Evolutionary conservation across 37 sponge, comb jelly and placozoan species (phyloP), one percentile per base, ranked within the genome.

Genomic region (Lycopodina hypogea): DNA sequence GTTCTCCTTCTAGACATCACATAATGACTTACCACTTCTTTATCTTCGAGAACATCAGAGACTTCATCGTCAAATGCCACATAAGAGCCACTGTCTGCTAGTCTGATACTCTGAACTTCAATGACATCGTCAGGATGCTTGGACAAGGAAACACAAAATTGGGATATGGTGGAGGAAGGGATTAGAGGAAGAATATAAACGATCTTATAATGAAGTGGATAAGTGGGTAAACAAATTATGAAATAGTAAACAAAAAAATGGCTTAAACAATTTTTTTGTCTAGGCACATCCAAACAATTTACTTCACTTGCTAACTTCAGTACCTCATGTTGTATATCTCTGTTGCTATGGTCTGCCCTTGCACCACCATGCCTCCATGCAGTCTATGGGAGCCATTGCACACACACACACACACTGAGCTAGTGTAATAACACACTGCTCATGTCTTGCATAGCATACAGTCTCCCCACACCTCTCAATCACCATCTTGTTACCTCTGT

Each of bases 21-120:
- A 53, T 53, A 53, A 53, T 17, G n/a, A n/a, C 90, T 80, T 41
- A 93, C 94, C 59, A 69, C 48, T 64, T 93, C 94, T 68, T 79
- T 89, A 71, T 93, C 94, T 56, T 89, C 88, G 50, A 88, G 68
- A 0, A 87, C 84, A n/a, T 93, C 94, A 26, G 80, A 52, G 0
- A 93, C 91, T 21, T 82, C 79, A 69, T 93, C 94, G n/a, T 93
- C 90, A 45, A 74, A 55, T 36, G 86, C 87, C 32, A 89, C 76
- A 53, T 70, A 83, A 3, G 81, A 68, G 1, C 84, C 84, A 39
- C 71, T 70, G 17, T 78, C 86, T 3, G 75, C 81, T 65, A 86
- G 79, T 34, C 77, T 67, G 23, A 91, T 57, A 42, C 79, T 86
- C 29, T 73, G 30, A 2, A 91, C 92, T 41, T 83, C 81, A 32